Evolutionary conservation across 2,113 vertebrate genomes (phyloP).

Genomic region (Solea solea): DNA sequence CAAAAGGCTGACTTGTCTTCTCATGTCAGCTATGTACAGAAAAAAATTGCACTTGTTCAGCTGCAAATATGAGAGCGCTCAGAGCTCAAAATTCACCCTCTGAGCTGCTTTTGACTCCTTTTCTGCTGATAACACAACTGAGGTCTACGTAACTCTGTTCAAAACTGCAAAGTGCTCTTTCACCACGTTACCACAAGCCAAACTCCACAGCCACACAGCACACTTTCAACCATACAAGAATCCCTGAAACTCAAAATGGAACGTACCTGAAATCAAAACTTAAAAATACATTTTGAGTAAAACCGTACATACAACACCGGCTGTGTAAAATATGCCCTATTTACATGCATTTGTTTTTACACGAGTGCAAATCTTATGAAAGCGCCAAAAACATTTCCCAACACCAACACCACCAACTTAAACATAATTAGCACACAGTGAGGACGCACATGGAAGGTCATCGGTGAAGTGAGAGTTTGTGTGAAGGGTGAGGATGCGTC

Average conservation of each 20-base stretch:
- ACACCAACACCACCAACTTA: constrained; percentile 40
- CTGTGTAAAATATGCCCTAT: constrained; percentile 60
- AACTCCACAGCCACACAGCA: constrained; percentile 22
- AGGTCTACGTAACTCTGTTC: constrained; percentile 9
- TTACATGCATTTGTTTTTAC: constrained; percentile 59
- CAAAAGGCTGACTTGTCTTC: constrained; percentile 38
- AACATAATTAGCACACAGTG: constrained; percentile 32
- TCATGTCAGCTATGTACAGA: constrained; percentile 57
- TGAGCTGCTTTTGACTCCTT: background rate
- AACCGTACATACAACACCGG: constrained; percentile 40
- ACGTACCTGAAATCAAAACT: constrained; percentile 43
- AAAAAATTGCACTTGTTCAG: constrained; percentile 76
- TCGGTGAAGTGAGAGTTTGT: constrained; percentile 28
- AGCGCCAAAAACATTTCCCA: constrained; percentile 35
- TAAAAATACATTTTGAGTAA: constrained; percentile 52
- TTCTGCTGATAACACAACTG: constrained; percentile 4
- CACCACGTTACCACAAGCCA: constrained; percentile 1
- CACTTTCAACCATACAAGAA: constrained; percentile 47
- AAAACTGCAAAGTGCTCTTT: constrained; percentile 33
- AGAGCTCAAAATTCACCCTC: background rate
- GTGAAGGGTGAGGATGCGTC: constrained; percentile 14
- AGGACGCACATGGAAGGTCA: constrained; percentile 28
- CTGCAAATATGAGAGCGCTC: constrained; percentile 45
- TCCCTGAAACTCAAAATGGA: constrained; percentile 77
- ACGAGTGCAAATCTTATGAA: constrained; percentile 58